Conservation (phyloP, 2,888 invertebrate species). For the Helicoverpa assulta region DNA sequence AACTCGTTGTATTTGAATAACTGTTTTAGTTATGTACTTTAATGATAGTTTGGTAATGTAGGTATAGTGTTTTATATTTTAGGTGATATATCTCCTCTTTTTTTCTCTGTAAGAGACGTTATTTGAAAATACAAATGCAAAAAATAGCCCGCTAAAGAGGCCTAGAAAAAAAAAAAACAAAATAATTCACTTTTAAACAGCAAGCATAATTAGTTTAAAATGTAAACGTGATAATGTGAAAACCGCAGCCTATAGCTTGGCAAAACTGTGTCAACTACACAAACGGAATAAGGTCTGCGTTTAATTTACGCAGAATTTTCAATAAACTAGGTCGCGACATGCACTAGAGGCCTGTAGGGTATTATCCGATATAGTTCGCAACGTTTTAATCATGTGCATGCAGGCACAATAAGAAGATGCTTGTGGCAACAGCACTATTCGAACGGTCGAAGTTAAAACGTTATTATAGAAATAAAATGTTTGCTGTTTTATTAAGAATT, state of each 20-base stretch:
- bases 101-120: too few species aligned
- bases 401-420: slow-evolving; percentile 19
- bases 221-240: not conserved
- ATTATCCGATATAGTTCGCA: slow-evolving; percentile 18
- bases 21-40: not conserved
- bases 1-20: not conserved
- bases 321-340: slow-evolving; percentile 39
- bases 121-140: too few species aligned
- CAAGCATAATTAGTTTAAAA: too few species aligned
- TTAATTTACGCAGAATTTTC: slow-evolving; percentile 25
- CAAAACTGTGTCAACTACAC: not conserved
- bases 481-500: not conserved
- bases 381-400: slow-evolving; percentile 39
- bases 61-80: too few species aligned
- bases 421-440: slow-evolving; percentile 7
- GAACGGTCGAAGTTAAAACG: slow-evolving; percentile 16
- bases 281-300: not conserved
- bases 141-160: too few species aligned
- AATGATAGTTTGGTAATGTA: not conserved
- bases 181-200: too few species aligned
- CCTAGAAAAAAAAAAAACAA: too few species aligned
- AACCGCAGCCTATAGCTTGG: not conserved
- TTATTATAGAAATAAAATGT: not conserved
- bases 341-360: slow-evolving; percentile 1
- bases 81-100: too few species aligned